Evolutionary conservation across 2,888 invertebrate species (phyloP), one percentile per base, ranked within the genome.

Genomic region (Cheiracanthium punctorium): DNA sequence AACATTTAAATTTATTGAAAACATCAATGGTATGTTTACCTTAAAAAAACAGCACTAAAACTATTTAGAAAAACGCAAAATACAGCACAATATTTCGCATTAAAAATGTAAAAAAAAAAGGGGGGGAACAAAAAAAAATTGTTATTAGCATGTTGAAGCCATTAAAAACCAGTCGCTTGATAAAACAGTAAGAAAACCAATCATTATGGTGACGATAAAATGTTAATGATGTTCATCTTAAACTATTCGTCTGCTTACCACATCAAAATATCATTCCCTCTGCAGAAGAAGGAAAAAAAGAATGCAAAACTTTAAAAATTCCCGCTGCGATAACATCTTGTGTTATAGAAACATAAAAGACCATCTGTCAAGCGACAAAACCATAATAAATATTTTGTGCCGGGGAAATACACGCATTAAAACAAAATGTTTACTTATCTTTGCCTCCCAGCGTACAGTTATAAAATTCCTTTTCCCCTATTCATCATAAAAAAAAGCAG

Each of bases 361-460:
- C 58, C 58, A 58, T 58, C 58, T 58, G 58, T 58, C 58, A 58
- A 58, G 24, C 58, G 58, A 58, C 58, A 24, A 58, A 58, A 58
- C 58, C 24, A 58, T 58, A 58, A 58, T 58, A 58, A 58, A 58
- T 58, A 58, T 58, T 58, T 58, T 58, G 58, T 58, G 24, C 24
- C 58, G n/a, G n/a, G 58, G 24, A 24, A 58, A 58, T 58, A 58
- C 24, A 58, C 58, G 24, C 58, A 58, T 58, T 58, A 58, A 67
- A 67, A 67, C 30, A 32, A 67, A 67, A 67, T 67, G 67, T 67
- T 67, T 67, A 67, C 67, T 67, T 67, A 67, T 67, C 32, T 67
- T 30, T 67, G 30, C 30, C 32, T 12, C 67, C 4, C 30, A 67
- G 58, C 58, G 12, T 58, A 24, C 58, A 58, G 58, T 58, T 58